Conservation (phyloP, 2,888 invertebrate genomes). For the Electrophaes corylata region DNA sequence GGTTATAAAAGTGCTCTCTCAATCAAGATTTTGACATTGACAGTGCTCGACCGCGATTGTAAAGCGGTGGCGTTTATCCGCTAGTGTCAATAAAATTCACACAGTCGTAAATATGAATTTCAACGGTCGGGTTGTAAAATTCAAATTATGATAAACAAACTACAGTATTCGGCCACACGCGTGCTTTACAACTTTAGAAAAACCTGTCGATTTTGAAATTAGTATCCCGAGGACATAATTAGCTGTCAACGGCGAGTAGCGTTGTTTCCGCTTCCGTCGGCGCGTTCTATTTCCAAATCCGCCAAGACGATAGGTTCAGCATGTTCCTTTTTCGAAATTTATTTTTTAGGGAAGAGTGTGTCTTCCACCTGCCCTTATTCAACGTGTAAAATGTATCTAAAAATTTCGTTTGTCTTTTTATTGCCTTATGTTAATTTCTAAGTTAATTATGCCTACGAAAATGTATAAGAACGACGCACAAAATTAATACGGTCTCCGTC, state of each 20-base stretch:
- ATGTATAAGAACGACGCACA: conserved; percentile 75
- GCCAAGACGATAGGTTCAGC: conserved; percentile 55
- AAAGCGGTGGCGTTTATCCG: conserved; percentile 56
- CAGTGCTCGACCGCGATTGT: conserved; percentile 56
- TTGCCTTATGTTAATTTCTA: conserved; percentile 82
- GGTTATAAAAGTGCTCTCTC: conserved; percentile 64
- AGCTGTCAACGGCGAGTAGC: conserved; percentile 78
- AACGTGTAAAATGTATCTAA: conserved; percentile 77
- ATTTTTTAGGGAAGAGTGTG: conserved; percentile 37
- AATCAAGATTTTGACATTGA: conserved; percentile 65
- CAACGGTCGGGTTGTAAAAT: conserved; percentile 71
- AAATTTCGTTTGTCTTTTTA: conserved; percentile 81
- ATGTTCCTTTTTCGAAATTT: conserved; percentile 45
- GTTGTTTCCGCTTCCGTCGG: conserved; percentile 79
- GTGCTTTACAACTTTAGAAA: conserved; percentile 54
- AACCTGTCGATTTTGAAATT: conserved; percentile 78
- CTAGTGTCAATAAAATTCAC: conserved; percentile 68
- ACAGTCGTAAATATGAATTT: conserved; percentile 71
- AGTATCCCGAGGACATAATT: conserved; percentile 76
- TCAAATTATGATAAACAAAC: conserved; percentile 74
- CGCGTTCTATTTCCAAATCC: conserved; percentile 80
- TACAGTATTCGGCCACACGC: conserved; percentile 45
- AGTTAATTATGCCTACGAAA: conserved; percentile 83
- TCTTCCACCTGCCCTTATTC: conserved; percentile 71
- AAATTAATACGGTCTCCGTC: conserved; percentile 71